These are phyloP conservation scores for Coremacera marginata DNA, from an alignment of 2,888 invertebrate species.

Conservation along the genomic window DNA sequence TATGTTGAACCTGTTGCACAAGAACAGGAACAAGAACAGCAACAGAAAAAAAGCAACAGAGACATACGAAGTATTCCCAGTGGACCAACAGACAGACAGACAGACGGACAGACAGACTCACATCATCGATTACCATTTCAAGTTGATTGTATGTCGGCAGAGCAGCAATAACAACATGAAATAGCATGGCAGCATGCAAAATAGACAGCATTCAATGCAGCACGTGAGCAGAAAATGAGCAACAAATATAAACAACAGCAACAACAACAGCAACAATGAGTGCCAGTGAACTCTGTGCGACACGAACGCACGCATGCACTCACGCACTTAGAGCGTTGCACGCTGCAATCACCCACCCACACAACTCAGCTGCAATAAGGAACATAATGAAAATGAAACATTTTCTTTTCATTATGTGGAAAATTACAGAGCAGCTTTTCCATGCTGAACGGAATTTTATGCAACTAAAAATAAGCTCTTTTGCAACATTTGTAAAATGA, in stretches of 20 bases:
- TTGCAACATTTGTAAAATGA: not conserved
- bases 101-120: not conserved
- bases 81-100: not conserved
- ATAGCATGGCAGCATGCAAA: not conserved
- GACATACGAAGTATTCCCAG: constrained; percentile 4
- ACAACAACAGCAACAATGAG: not conserved
- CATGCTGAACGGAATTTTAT: not conserved
- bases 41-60: constrained; percentile 17
- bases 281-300: not conserved
- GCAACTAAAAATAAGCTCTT: not conserved
- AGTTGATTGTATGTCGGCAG: not conserved
- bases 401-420: not conserved
- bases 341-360: not conserved
- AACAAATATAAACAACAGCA: constrained; percentile 17
- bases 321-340: not conserved
- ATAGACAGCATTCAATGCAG: constrained; percentile 8
- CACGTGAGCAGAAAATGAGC: constrained; percentile 14
- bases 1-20: constrained; percentile 33
- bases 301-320: not conserved
- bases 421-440: not conserved
- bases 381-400: not conserved
- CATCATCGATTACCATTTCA: constrained; percentile 29
- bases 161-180: constrained; percentile 20
- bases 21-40: constrained; percentile 22
- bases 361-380: not conserved